Evolutionary conservation across 30 jellyfish, hydroid and myxozoan genomes (phyloP), one percentile per base, ranked within the genome.

Genomic region (Clytia hemisphaerica): DNA sequence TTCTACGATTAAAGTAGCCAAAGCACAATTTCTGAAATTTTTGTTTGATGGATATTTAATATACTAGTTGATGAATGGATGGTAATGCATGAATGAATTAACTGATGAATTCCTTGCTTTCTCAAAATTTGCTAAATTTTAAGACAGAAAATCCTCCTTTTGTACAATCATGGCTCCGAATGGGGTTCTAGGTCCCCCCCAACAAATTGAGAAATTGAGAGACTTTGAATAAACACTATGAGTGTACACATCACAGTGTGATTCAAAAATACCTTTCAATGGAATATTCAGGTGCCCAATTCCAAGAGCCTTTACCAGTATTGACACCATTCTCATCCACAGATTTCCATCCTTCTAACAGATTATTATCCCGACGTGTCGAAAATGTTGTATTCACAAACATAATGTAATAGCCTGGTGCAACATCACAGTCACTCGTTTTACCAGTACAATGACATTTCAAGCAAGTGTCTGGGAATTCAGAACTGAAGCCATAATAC

Each of bases 391-490:
- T 79, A 67, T 66, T 80, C 53, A 74, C 78, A 19, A 30, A 29
- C 4, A 93, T 53, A 32, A 51, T 65, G 40, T 73, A 88, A 60
- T 80, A 88, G 22, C 82, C 94, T 4, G 76, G 5, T 1, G 94
- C 97, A 21, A 82, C 79, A 24, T 60, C 76, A 49, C 97, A 88
- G 34, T 73, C 88, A n/a, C 58, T 32, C 1, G 94, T 74, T 28
- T 78, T 76, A 5, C 94, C 93, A 30, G 97, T 60, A 66, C 97
- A 88, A 24, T 79, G 89, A 70, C 97, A 88, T 50, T 49, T 73
- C 66, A 88, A 37, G 50, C 97, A 88, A 6, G 94, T 77, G 31
- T 69, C 37, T 2, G 94, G 85, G 45, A 79, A 88, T 28, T 54
- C 80, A 29, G 73, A 12, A 65, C 93, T 78, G 76, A 65, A 88